Percentiles rank a stretch among this genome's conserved stretches.
These are phyloP conservation scores for Galleria mellonella DNA, from an alignment of 1,140 invertebrate genomes.

Conservation along the genomic window DNA sequence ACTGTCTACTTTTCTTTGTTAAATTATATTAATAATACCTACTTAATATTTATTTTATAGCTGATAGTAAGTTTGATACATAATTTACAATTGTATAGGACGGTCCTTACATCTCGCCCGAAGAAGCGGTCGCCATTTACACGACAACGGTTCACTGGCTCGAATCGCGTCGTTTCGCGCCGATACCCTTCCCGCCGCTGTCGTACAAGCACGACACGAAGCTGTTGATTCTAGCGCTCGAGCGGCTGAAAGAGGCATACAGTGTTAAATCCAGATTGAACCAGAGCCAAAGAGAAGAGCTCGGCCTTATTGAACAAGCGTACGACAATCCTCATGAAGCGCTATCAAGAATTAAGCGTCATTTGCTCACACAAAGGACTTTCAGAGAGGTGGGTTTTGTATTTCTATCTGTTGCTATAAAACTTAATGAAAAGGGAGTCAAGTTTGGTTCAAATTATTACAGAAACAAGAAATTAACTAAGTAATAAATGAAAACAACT, in stretches of 20 bases:
- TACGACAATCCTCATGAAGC: slow-evolving; percentile 99
- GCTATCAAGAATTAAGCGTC: slow-evolving; percentile 98
- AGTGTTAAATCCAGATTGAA: slow-evolving; percentile 99
- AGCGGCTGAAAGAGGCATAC: slow-evolving; percentile 98
- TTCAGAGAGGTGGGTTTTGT: slow-evolving; percentile 91
- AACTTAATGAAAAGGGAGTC: too few species aligned
- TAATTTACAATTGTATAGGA: slow-evolving; percentile 76
- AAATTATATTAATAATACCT: too few species aligned
- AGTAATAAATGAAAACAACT: too few species aligned
- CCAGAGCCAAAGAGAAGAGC: slow-evolving; percentile 98
- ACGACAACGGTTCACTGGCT: slow-evolving; percentile 99
- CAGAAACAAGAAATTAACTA: too few species aligned
- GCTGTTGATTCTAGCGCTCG: slow-evolving; percentile 95
- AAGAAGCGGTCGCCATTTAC: slow-evolving; percentile 99
- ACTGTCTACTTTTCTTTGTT: too few species aligned
- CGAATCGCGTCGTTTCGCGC: slow-evolving; percentile 97
- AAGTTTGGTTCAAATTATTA: too few species aligned
- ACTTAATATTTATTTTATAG: too few species aligned
- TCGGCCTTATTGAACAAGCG: slow-evolving; percentile 99
- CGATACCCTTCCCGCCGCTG: slow-evolving; percentile 98
- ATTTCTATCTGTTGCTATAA: neutral
- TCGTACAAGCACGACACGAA: slow-evolving; percentile 99
- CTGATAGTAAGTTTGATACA: too few species aligned
- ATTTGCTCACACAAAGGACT: slow-evolving; percentile 97
- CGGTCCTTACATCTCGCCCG: slow-evolving; percentile 98